Evolutionary conservation across 2,113 vertebrate species (phyloP).

Genomic region (Oenanthe oenanthe): DNA sequence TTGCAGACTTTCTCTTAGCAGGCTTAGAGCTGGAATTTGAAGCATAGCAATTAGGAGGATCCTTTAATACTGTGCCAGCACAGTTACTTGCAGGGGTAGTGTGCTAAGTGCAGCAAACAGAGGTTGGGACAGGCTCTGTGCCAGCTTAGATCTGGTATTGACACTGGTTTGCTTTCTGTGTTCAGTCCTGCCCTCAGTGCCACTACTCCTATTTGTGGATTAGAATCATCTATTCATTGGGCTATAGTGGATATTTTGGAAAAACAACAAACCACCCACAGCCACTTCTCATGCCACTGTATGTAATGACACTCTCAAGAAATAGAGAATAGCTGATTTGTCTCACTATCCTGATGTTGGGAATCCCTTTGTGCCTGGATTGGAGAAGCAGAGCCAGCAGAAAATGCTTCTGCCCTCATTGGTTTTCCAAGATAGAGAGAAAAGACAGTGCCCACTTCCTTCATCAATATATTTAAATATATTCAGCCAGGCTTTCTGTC

Average conservation of each 20-base stretch:
- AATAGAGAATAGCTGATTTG: neutral
- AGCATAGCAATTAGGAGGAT: neutral
- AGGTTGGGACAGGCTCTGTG: neutral
- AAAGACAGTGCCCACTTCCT: accelerated
- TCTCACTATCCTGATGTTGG: neutral
- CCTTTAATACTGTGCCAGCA: slow-evolving; percentile 2
- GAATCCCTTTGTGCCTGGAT: accelerated
- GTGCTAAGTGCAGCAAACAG: neutral
- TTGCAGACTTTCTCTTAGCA: slow-evolving; percentile 8
- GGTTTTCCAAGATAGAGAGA: neutral
- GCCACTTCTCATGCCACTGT: neutral
- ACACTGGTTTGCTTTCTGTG: neutral
- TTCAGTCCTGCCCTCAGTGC: neutral
- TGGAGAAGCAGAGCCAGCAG: neutral
- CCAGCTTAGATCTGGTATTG: neutral
- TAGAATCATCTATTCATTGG: neutral
- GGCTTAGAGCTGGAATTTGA: slow-evolving; percentile 30
- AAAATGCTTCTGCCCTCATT: accelerated
- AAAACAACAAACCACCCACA: neutral
- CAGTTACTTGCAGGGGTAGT: neutral
- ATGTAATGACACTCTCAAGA: neutral
- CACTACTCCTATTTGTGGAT: neutral
- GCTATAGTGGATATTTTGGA: neutral
- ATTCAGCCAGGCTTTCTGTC: neutral
- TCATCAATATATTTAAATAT: neutral